Base-by-base conservation (phyloP, 2,113 vertebrate genomes). In the Peromyscus leucopus region DNA sequence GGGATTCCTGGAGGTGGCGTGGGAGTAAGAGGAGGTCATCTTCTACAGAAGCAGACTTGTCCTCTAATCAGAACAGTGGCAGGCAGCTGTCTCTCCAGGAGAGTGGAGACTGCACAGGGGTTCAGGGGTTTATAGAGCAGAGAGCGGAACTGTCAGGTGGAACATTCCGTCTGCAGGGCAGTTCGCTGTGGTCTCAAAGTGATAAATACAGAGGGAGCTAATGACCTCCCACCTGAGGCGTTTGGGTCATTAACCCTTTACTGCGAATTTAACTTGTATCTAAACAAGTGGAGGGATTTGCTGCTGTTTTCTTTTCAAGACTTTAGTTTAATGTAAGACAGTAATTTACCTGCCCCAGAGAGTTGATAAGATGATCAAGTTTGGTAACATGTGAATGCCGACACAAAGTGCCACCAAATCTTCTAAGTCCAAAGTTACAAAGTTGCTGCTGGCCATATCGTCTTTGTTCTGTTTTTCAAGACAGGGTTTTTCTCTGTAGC, bases 311-410 rank as follows among this genome's bases (percentile, higher is more conserved):
- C 75, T 65, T 89, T 91, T 89, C 24, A 87, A 86, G 90, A 95
- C 36, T 92, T 95, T 6, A 21, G 17, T 90, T 95, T 26, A 51
- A 11, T n/a, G 94, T 95, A 96, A 93, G 74, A 88, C 90, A 31
- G 61, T 75, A 65, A 55, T 85, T 86, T 91, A 82, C 26, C n/a
- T 96, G 28, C 46, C 65, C 92, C 59, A n/a, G 71, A 90, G 22
- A 87, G 7, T 65, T 88, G 69, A 22, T 89, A 82, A 33, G 36
- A 76, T 85, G 11, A 69, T 84, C 26, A 95, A 83, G 69, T 86
- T 63, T 78, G n/a, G 84, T 51, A 94, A 71, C 57, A 78, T 61
- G 22, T 89, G 21, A 83, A 90, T 84, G 69, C 24, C 31, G 65
- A 90, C 93, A 93, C 71, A 31, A 90, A 95, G 84, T 21, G 17